Evolutionary conservation across 1,140 invertebrate genomes (phyloP).

Genomic region (Rhagoletis zephyria): DNA sequence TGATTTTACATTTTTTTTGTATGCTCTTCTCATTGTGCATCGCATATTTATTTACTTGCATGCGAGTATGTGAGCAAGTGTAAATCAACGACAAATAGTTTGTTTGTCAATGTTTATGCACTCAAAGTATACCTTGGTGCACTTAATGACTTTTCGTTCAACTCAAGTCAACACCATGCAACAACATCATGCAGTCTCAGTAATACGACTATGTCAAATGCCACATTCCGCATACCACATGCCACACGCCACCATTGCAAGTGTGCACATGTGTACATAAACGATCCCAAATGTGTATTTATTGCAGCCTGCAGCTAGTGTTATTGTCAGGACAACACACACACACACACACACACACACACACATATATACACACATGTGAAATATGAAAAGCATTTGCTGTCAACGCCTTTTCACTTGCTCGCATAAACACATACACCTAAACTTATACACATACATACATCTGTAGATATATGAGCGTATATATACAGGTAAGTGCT

Average conservation of each 20-base stretch:
- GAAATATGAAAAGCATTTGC: conserved; percentile 18
- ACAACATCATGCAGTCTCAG: neutral
- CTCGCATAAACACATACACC: neutral
- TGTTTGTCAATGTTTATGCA: neutral
- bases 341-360: neutral
- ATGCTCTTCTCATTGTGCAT: no score
- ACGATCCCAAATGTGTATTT: conserved; percentile 7
- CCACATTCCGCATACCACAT: neutral
- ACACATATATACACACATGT: neutral
- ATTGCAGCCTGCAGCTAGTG: conserved; percentile 6
- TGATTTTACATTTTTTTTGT: neutral
- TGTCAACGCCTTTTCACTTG: conserved; percentile 32
- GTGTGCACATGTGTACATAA: neutral
- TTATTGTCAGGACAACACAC: neutral
- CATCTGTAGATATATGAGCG: neutral
- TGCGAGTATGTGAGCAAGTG: neutral
- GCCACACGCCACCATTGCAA: neutral
- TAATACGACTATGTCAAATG: neutral
- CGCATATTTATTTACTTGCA: neutral
- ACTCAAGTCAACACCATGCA: conserved; percentile 22
- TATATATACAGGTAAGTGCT: no score
- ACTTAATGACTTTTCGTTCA: conserved; percentile 45
- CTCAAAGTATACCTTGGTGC: conserved; percentile 4
- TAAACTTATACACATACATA: neutral
- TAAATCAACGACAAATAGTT: conserved; percentile 21